Evolutionary conservation across 2,888 invertebrate genomes (phyloP).

Genomic region (Elmis aenea): DNA sequence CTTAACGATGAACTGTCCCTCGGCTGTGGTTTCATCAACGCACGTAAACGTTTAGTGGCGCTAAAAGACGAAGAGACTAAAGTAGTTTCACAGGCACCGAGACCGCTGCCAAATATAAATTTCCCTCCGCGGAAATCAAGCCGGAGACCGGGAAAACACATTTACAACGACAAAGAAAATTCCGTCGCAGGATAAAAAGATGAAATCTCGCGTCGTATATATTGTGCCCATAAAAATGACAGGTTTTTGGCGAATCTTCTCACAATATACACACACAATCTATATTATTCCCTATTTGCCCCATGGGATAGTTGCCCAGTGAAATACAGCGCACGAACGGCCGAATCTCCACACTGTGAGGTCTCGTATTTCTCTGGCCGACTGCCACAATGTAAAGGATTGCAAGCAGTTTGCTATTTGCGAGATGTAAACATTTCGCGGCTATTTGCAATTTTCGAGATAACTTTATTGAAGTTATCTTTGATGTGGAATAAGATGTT

Average conservation of each 20-base stretch:
- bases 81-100: constrained; percentile 19
- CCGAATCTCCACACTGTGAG: too few relatives aligned
- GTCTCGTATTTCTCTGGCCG: too few relatives aligned
- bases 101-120: constrained; percentile 39
- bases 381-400: constrained; percentile 18
- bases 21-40: constrained; percentile 8
- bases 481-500: constrained; percentile 11
- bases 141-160: constrained; percentile 34
- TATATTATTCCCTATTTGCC: constrained; percentile 36
- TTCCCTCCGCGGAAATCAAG: constrained; percentile 44
- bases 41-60: constrained; percentile 13
- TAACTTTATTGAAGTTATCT: constrained; percentile 19
- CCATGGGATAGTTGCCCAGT: constrained; percentile 29
- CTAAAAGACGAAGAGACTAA: constrained; percentile 14
- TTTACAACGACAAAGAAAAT: constrained; percentile 39
- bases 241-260: constrained; percentile 33
- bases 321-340: constrained; percentile 10
- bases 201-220: constrained; percentile 37
- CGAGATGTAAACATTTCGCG: constrained; percentile 17
- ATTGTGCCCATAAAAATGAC: constrained; percentile 38
- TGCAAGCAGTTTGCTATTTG: constrained; percentile 17
- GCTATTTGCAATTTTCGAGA: constrained; percentile 14
- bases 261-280: constrained; percentile 33
- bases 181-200: constrained; percentile 34
- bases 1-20: constrained; percentile 11